These are phyloP conservation scores for Dasyornis broadbenti DNA, from an alignment of 2,113 vertebrate genomes.

Conservation along the genomic window DNA sequence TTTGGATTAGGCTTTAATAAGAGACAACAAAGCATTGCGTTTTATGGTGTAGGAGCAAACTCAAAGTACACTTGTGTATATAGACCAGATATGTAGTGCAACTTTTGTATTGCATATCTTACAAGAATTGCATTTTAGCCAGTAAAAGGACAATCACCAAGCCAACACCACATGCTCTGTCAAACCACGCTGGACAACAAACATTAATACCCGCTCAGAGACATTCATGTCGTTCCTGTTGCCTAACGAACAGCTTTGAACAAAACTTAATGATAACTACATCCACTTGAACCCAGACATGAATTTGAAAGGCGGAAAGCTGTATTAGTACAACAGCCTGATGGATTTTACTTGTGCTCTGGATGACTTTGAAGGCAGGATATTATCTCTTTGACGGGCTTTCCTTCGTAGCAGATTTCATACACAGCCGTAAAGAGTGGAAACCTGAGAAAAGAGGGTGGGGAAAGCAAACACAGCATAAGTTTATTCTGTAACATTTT, in stretches of 20 bases:
- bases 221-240: not conserved
- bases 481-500: not conserved
- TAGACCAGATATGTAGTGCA: not conserved
- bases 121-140: not conserved
- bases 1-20: not conserved
- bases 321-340: not conserved
- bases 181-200: not conserved
- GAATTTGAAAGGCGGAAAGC: not conserved
- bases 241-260: not conserved
- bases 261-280: not conserved
- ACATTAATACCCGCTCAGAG: not conserved
- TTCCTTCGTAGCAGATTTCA: slow-evolving; percentile 85
- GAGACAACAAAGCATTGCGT: slow-evolving; percentile 1
- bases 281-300: not conserved
- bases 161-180: not conserved
- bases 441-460: slow-evolving; percentile 69
- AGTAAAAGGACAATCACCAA: not conserved
- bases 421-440: slow-evolving; percentile 84
- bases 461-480: fast-evolving
- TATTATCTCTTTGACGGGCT: slow-evolving; percentile 80
- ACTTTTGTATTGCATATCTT: not conserved
- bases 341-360: slow-evolving; percentile 73
- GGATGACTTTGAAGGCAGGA: slow-evolving; percentile 86
- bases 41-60: not conserved
- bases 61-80: not conserved